phyloP scores from a whole-genome alignment of 2,797 vertebrate genomes.

The Sebastes wilsoni region DNA sequence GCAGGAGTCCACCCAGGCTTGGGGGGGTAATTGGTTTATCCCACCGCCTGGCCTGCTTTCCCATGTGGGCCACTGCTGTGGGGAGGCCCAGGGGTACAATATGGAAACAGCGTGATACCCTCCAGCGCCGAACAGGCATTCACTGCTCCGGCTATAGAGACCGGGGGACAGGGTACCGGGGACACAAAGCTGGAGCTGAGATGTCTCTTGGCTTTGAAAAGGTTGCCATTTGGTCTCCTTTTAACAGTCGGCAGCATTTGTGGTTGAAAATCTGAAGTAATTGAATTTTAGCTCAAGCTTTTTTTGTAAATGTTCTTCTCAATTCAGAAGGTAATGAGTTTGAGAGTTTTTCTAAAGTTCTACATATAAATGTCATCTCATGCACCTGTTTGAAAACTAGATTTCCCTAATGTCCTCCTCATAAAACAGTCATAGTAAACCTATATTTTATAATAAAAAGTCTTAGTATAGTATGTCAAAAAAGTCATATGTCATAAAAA shows the following conservation, averaged over 20 bases:
- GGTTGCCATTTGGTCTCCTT: conserved; percentile 55
- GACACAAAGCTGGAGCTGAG: conserved; percentile 70
- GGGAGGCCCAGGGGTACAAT: conserved; percentile 80
- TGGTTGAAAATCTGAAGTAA: conserved; percentile 60
- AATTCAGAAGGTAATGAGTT: conserved; percentile 50
- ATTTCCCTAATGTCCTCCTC: neutral
- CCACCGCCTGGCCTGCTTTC: conserved; percentile 77
- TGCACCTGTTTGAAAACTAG: conserved; percentile 35
- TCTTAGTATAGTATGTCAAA: neutral
- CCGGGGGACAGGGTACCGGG: conserved; percentile 17
- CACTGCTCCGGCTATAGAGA: conserved; percentile 58
- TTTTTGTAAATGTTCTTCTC: conserved; percentile 25
- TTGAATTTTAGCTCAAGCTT: conserved; percentile 59
- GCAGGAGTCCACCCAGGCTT: conserved; percentile 76
- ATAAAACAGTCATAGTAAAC: neutral
- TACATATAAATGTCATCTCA: neutral
- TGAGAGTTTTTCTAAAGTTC: conserved; percentile 1
- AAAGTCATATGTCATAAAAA: neutral
- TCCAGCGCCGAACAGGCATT: conserved; percentile 64
- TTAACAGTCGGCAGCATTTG: conserved; percentile 43
- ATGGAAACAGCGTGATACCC: conserved; percentile 81
- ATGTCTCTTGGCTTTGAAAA: conserved; percentile 57
- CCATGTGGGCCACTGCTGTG: conserved; percentile 86
- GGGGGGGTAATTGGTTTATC: conserved; percentile 85
- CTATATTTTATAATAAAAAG: neutral